These are phyloP conservation scores for Oryctes rhinoceros DNA, from an alignment of 1,140 invertebrate genomes.

Conservation along the genomic window DNA sequence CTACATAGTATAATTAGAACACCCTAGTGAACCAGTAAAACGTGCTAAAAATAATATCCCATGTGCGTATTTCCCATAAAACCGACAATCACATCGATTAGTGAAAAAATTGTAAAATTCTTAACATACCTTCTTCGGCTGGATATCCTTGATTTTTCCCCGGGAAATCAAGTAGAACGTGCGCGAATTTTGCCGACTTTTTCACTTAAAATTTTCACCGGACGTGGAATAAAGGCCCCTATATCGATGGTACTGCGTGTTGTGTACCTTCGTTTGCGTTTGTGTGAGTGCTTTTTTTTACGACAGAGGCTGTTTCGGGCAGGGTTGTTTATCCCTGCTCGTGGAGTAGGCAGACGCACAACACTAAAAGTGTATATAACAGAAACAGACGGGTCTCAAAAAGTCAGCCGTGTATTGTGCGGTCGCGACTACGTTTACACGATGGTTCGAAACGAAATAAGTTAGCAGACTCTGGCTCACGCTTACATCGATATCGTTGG, in stretches of 20 bases:
- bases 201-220: constrained; percentile 16
- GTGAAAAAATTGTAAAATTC: constrained; percentile 10
- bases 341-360: constrained; percentile 37
- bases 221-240: neutral
- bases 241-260: neutral
- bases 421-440: constrained; percentile 38
- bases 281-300: neutral
- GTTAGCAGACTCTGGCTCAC: neutral
- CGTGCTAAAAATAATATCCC: constrained; percentile 20
- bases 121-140: neutral
- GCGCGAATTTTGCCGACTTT: neutral
- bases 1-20: constrained; percentile 26
- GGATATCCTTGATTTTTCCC: constrained; percentile 15
- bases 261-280: neutral
- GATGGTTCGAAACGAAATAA: neutral
- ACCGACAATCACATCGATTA: neutral
- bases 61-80: neutral
- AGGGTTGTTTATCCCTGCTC: constrained; percentile 28
- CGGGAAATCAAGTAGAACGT: constrained; percentile 8
- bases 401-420: constrained; percentile 26
- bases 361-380: constrained; percentile 36
- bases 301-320: constrained; percentile 1
- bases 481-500: too few species aligned
- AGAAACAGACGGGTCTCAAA: constrained; percentile 34
- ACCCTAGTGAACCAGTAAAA: constrained; percentile 34